These are phyloP conservation scores for Helogale parvula DNA, from an alignment of 2,113 vertebrate genomes.

Conservation along the genomic window DNA sequence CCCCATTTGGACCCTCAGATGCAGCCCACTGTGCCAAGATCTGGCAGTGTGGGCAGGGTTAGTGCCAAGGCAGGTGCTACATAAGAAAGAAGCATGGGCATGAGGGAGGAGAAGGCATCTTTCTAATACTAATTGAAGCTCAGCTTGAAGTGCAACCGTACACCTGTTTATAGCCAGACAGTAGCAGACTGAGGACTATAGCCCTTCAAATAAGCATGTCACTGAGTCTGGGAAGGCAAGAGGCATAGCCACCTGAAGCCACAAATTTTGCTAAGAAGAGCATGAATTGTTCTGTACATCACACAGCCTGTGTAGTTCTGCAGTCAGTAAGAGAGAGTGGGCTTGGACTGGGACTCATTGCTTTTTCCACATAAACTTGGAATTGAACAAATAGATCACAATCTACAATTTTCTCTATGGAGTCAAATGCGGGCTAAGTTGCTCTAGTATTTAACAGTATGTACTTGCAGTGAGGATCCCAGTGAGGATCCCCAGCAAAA, in stretches of 20 bases:
- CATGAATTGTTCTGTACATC: background rate
- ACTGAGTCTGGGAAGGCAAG: background rate
- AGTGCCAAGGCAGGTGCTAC: background rate
- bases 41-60: background rate
- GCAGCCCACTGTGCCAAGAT: background rate
- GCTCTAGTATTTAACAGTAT: background rate
- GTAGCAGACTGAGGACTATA: background rate
- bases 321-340: background rate
- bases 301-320: background rate
- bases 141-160: background rate
- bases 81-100: background rate
- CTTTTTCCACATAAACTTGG: conserved; percentile 11
- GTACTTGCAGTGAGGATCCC: background rate
- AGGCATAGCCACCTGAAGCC: background rate
- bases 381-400: conserved; percentile 14
- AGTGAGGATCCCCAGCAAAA: background rate
- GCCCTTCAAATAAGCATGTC: background rate
- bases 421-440: background rate
- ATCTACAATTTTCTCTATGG: background rate
- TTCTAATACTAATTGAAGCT: background rate
- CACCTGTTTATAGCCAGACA: background rate
- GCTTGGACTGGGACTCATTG: background rate
- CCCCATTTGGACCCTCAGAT: background rate
- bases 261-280: background rate
- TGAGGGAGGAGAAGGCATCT: background rate